These are phyloP conservation scores for Cygnus buccinator DNA, from an alignment of 2,113 vertebrate genomes.

Conservation along the genomic window DNA sequence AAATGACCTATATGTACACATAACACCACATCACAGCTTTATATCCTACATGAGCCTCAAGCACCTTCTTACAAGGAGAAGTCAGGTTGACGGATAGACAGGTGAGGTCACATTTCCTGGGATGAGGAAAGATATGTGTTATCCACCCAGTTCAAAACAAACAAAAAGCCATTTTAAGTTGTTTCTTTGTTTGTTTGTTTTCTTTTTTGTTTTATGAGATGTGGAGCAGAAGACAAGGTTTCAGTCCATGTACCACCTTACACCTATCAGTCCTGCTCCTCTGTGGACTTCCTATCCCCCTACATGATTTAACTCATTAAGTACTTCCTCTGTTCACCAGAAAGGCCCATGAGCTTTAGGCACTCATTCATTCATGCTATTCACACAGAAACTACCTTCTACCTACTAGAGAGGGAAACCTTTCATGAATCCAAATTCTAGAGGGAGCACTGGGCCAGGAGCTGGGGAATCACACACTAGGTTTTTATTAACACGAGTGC, in stretches of 20 bases:
- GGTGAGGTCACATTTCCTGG: neutral
- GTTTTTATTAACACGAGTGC: neutral
- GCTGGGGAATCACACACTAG: neutral
- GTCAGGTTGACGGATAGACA: neutral
- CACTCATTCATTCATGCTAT: neutral
- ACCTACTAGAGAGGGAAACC: neutral
- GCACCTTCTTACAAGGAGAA: neutral
- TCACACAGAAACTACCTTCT: neutral
- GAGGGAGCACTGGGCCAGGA: neutral
- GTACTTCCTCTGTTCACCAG: neutral
- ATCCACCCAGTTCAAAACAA: neutral
- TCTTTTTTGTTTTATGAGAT: neutral
- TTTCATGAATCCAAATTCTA: neutral
- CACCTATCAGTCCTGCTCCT: neutral
- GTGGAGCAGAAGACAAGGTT: neutral
- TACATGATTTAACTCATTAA: neutral
- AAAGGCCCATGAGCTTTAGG: neutral
- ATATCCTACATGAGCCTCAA: neutral
- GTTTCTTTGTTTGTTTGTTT: neutral
- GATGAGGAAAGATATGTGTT: neutral
- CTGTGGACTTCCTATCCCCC: neutral
- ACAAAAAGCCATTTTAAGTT: too few species aligned
- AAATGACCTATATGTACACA: fast-evolving
- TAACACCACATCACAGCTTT: neutral
- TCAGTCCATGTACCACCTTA: neutral